Evolutionary conservation across 2,888 invertebrate species (phyloP).

Genomic region (Leptura quadrifasciata): DNA sequence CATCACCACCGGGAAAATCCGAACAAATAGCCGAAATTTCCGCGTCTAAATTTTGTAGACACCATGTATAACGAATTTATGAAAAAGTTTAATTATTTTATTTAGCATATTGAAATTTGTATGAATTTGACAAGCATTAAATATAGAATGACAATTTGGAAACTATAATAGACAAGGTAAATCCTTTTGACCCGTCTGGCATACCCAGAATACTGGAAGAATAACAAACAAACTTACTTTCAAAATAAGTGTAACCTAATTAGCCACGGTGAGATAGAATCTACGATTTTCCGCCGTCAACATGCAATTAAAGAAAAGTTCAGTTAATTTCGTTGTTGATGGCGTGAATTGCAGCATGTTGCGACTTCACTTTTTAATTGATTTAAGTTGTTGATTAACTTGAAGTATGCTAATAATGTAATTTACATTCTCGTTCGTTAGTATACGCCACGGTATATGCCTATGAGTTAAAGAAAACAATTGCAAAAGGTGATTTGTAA

Average conservation of each 20-base stretch:
- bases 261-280: neutral
- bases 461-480: too few species aligned
- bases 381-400: neutral
- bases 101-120: too few species aligned
- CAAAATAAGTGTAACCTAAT: conserved; percentile 2
- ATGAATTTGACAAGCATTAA: too few species aligned
- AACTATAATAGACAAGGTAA: neutral
- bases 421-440: neutral
- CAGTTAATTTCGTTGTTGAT: neutral
- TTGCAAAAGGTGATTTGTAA: too few species aligned
- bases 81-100: too few species aligned
- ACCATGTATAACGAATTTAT: too few species aligned
- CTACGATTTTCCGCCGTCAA: conserved; percentile 1
- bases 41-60: too few species aligned
- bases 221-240: conserved; percentile 26
- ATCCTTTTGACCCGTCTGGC: neutral
- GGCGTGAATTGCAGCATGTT: conserved; percentile 1
- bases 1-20: too few species aligned
- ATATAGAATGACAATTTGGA: neutral
- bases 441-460: too few species aligned
- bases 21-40: too few species aligned
- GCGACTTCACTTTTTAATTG: neutral
- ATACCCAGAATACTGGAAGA: neutral
- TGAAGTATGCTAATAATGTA: neutral
- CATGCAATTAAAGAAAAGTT: conserved; percentile 19